Evolutionary conservation across 35 echinoderm and acorn worm species (phyloP), one percentile per base, ranked within the genome.

Genomic region (Chiridota heheva): DNA sequence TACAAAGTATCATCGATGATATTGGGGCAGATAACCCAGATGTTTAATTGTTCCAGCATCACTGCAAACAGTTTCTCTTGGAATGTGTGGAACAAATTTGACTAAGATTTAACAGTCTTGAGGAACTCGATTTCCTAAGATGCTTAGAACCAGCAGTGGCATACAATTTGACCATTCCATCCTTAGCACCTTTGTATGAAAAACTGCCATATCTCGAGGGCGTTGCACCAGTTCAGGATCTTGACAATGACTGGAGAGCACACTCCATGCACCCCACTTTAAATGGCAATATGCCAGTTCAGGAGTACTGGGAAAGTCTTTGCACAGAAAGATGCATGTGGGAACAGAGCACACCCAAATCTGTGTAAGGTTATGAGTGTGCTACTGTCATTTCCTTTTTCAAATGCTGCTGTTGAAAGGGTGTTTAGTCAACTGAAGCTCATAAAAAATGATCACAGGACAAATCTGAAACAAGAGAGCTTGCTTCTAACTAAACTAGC

Each of bases 371-470:
- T 56, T 1, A 42, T 82, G 1, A 7, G 13, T 69, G 62, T 82
- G 0, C 41, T 72, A 26, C 17, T 73, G 1, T 82, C 40, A 13
- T 69, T 67, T n/a, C 80, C 80, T 4, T 82, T 46, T 32, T 82
- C 63, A 3, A 82, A 82, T 44, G 22, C 63, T 42, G 25, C 80
- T 41, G 28, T 69, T 0, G 61, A 82, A 0, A 82, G 80, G 39
- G 41, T 82, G 12, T 69, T 82, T 31, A 49, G 3, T 53, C 61
- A 82, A 44, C 63, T 69, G 0, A 82, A 82, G 31, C 62, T 82
- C 8, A 82, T 82, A 33, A 82, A 82, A 27, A 69, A 69, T 69
- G 62, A 82, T 31, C 63, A 70, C 31, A 69, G 63, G 62, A 35
- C 63, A 0, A 16, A 8, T 1, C 80, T 69, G 2, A 69, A 82